These are phyloP conservation scores for Halichondria panicea DNA, from an alignment of 37 sponge, comb jelly and placozoan species.

Conservation along the genomic window DNA sequence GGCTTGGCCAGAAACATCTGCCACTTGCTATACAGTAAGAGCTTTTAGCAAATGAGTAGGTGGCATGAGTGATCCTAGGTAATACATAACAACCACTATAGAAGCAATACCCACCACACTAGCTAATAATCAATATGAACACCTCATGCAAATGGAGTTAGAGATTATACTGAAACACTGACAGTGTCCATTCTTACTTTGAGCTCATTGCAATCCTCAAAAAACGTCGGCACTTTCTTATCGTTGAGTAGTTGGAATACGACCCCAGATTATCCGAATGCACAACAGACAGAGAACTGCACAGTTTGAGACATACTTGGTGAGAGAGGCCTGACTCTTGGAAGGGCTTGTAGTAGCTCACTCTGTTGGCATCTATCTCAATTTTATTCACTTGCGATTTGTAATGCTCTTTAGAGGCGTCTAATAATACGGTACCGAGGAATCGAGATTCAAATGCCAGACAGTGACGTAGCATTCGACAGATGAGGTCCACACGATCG, in stretches of 20 bases:
- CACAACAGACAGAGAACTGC: constrained; percentile 61
- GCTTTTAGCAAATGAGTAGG: too few relatives aligned
- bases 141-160: too few relatives aligned
- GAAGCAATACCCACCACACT: too few relatives aligned
- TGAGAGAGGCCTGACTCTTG: constrained; percentile 42
- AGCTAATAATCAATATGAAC: too few relatives aligned
- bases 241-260: constrained; percentile 56
- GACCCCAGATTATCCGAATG: constrained; percentile 53
- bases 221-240: constrained; percentile 9
- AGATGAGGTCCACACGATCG: constrained; percentile 65
- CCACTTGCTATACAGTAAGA: too few relatives aligned
- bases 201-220: constrained; percentile 26
- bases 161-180: too few relatives aligned
- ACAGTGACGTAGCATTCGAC: constrained; percentile 63
- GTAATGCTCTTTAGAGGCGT: constrained; percentile 16
- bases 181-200: too few relatives aligned
- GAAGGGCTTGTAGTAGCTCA: constrained; percentile 43
- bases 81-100: too few relatives aligned
- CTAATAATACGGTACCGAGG: constrained; percentile 52
- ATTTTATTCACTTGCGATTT: constrained; percentile 25
- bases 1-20: too few relatives aligned
- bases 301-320: constrained; percentile 59
- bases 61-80: too few relatives aligned
- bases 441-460: constrained; percentile 61
- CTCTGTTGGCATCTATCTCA: constrained; percentile 51